These are phyloP conservation scores for Ornithoptera alexandrae DNA, from an alignment of 2,888 invertebrate species.

Conservation along the genomic window DNA sequence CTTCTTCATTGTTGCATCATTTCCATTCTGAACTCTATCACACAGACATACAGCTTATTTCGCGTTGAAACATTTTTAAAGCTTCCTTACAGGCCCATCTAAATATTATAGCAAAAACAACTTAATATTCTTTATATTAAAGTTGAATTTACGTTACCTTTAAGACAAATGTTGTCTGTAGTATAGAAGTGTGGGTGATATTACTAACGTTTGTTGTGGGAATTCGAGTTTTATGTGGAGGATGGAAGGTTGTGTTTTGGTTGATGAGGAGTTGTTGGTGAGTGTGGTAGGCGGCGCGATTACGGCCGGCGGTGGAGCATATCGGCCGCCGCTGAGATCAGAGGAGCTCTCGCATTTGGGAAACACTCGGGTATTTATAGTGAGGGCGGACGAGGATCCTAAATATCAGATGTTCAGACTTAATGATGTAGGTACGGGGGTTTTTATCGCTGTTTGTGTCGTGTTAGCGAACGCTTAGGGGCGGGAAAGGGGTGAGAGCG, in stretches of 20 bases:
- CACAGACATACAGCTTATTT: background rate
- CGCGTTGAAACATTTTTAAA: background rate
- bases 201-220: background rate
- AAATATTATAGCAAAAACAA: background rate
- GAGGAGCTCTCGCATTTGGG: slow-evolving; percentile 49
- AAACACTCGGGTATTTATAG: slow-evolving; percentile 56
- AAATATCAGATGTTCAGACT: slow-evolving; percentile 24
- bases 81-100: too few relatives aligned
- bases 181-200: slow-evolving; percentile 6
- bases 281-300: slow-evolving; percentile 46
- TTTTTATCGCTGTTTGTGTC: slow-evolving; percentile 22
- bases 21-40: slow-evolving; percentile 1
- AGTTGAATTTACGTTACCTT: slow-evolving; percentile 5
- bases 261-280: slow-evolving; percentile 20
- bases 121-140: background rate
- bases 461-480: slow-evolving; percentile 23
- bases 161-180: background rate
- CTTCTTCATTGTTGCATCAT: background rate
- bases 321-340: slow-evolving; percentile 77
- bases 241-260: slow-evolving; percentile 1
- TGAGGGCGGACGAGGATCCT: slow-evolving; percentile 37
- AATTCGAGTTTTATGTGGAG: slow-evolving; percentile 24
- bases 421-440: slow-evolving; percentile 19
- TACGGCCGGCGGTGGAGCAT: slow-evolving; percentile 63
- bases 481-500: slow-evolving; percentile 6